phyloP scores from a whole-genome alignment of 2,888 invertebrate species.

The Xanthia icteritia region DNA sequence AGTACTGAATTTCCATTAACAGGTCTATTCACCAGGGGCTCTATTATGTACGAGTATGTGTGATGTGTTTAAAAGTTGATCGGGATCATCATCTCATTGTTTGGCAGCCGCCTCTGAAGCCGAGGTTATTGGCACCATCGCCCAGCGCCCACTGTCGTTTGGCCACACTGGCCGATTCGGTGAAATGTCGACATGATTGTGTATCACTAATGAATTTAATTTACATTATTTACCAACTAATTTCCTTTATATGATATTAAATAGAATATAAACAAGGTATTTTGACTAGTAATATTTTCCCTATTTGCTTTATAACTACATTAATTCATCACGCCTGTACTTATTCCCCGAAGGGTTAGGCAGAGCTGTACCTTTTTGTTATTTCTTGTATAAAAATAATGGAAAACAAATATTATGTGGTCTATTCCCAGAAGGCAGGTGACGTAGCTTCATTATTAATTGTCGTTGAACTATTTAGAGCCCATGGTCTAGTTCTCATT shows the following conservation, averaged over 20 bases:
- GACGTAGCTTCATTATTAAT: constrained; percentile 39
- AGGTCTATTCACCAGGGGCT: neutral
- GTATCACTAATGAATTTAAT: constrained; percentile 1
- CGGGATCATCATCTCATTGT: constrained; percentile 36
- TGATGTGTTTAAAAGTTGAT: constrained; percentile 15
- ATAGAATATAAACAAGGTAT: neutral
- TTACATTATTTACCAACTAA: constrained; percentile 29
- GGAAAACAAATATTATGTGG: constrained; percentile 7
- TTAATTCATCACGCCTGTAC: neutral
- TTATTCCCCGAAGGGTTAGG: neutral
- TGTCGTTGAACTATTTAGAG: constrained; percentile 44
- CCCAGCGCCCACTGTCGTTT: constrained; percentile 58
- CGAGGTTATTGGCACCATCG: constrained; percentile 63
- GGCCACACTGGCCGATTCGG: constrained; percentile 50
- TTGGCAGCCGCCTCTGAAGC: constrained; percentile 41
- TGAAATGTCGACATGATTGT: constrained; percentile 50
- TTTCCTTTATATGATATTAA: constrained; percentile 7
- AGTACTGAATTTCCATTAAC: neutral
- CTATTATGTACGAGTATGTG: neutral
- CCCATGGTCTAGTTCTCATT: constrained; percentile 46
- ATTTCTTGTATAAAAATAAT: constrained; percentile 7
- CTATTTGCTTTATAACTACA: neutral
- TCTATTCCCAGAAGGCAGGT: constrained; percentile 46
- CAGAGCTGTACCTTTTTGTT: neutral
- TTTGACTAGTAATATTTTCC: neutral